Evolutionary conservation across 1,140 invertebrate species (phyloP), one percentile per base, ranked within the genome.

Genomic region (Drosophila carrolli): DNA sequence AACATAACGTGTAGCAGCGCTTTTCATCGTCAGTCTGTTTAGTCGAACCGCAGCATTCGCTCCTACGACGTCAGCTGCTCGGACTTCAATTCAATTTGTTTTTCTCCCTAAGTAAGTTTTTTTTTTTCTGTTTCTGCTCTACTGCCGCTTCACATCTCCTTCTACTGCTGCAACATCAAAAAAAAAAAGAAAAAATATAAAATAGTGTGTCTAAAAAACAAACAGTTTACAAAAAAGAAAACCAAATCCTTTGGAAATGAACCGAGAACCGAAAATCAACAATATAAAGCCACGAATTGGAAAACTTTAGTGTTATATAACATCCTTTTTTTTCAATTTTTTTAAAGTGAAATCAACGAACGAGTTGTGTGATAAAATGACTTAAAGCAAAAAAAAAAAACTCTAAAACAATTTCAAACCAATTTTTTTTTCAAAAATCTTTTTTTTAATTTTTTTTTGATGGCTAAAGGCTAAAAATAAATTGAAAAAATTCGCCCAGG

Each of bases 11-110:
- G 88, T 86, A 90, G 90, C 89, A 92, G 83, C 91, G 81, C 83
- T 78, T 78, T 83, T 73, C 85, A 91, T 90, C 91, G 91, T 91
- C 91, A 92, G 91, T 92, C 91, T 91, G 91, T 92, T 92, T 92
- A 92, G 91, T 92, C 91, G 91, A 92, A 92, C 91, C 91, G 91
- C 91, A 92, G 91, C 91, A 92, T 92, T 92, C 91, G 91, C 91
- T 92, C 91, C 91, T 91, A 92, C 89, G 74, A 92, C 91, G 91
- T 91, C 91, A 92, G 91, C 91, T 92, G 91, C 91, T 92, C 91
- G 91, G 91, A 92, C 91, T 83, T 88, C 91, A 85, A 85, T 92
- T 91, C 75, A 92, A 91, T 92, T 92, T 92, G 90, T 91, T 92
- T 92, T 92, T 92, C 91, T 88, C 89, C 91, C 90, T 88, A 92